These are phyloP conservation scores for Aleiodes testaceus DNA, from an alignment of 2,888 invertebrate genomes.

Conservation along the genomic window DNA sequence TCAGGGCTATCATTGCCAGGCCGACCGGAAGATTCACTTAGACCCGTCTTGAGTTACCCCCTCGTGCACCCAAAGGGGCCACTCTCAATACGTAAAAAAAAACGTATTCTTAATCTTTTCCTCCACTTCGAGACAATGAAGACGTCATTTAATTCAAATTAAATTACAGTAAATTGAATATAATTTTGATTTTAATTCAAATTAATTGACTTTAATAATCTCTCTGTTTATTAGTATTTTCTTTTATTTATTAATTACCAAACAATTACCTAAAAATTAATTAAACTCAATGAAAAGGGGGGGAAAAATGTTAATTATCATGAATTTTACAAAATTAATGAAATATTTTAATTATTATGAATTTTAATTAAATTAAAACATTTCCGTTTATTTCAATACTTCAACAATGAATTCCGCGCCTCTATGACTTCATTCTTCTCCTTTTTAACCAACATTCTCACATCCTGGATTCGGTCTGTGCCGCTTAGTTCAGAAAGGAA, in stretches of 20 bases:
- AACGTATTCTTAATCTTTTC: constrained; percentile 20
- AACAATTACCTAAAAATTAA: no score
- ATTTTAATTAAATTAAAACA: constrained; percentile 11
- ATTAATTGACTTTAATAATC: no score
- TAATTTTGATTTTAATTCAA: no score
- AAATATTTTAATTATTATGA: not conserved
- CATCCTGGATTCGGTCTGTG: constrained; percentile 64
- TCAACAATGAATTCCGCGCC: constrained; percentile 59
- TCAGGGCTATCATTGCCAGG: constrained; percentile 73
- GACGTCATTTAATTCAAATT: constrained; percentile 18
- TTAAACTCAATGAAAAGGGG: no score
- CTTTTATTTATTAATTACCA: no score
- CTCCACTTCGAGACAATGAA: not conserved
- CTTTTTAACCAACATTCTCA: constrained; percentile 53
- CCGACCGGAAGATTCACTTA: constrained; percentile 73
- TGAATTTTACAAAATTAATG: no score
- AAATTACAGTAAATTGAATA: constrained; percentile 10
- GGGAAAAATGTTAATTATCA: no score
- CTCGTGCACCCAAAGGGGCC: constrained; percentile 44
- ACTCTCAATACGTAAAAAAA: constrained; percentile 3
- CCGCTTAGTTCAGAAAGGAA: constrained; percentile 53
- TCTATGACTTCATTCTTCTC: constrained; percentile 63
- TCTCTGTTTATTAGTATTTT: no score
- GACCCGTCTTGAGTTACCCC: constrained; percentile 73
- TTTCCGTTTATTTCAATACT: constrained; percentile 5